These are phyloP conservation scores for Callospermophilus lateralis DNA, from an alignment of 2,113 vertebrate species.

Conservation along the genomic window DNA sequence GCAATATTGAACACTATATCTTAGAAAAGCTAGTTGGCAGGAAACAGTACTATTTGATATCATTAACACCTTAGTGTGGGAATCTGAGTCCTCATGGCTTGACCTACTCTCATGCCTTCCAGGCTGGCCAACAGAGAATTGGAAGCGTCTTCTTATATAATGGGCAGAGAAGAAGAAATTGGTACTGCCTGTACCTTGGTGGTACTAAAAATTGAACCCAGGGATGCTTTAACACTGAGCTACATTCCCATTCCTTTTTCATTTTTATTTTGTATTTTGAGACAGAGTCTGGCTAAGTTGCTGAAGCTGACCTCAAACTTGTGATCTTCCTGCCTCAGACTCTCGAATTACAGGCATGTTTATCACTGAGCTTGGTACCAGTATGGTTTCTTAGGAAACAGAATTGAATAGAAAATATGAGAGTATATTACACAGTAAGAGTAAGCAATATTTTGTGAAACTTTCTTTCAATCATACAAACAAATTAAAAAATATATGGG, in stretches of 20 bases:
- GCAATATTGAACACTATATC: conserved; percentile 34
- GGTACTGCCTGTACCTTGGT: background rate
- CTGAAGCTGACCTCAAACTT: background rate
- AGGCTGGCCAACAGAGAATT: background rate
- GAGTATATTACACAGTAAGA: background rate
- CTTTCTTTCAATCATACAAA: conserved; percentile 5
- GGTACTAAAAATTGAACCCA: background rate
- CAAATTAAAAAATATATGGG: background rate
- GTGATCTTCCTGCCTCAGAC: background rate
- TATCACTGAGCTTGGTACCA: too few relatives aligned
- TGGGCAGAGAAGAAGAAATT: background rate
- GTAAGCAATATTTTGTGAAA: conserved; percentile 43
- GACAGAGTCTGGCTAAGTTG: background rate
- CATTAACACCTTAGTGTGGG: background rate
- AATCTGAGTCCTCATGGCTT: conserved; percentile 4
- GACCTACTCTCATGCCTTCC: background rate
- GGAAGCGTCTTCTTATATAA: background rate
- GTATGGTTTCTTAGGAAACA: too few relatives aligned
- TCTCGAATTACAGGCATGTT: background rate
- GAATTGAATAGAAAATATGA: too few relatives aligned
- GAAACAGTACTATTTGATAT: conserved; percentile 26
- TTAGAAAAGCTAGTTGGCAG: conserved; percentile 21
- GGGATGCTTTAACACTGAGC: background rate
- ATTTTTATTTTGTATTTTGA: background rate
- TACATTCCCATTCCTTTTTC: background rate